phyloP scores from a whole-genome alignment of 2,888 invertebrate species.

The Gandaritis pyraliata region DNA sequence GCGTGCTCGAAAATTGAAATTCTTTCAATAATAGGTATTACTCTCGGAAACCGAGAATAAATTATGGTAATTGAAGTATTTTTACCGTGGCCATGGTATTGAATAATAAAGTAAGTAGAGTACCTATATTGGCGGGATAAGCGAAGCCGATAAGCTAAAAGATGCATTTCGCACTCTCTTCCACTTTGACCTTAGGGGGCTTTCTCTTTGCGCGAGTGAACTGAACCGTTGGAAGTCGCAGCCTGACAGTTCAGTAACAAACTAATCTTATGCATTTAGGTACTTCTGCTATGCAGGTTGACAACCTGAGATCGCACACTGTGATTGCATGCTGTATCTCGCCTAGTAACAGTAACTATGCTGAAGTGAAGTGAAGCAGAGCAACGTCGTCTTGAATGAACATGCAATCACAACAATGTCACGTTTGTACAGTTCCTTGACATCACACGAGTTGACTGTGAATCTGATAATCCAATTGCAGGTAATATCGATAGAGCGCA shows the following conservation, averaged over 20 bases:
- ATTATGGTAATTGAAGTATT: slow-evolving; percentile 12
- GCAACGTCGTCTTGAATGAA: slow-evolving; percentile 8
- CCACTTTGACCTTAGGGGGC: slow-evolving; percentile 21
- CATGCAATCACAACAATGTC: slow-evolving; percentile 45
- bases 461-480: slow-evolving; percentile 47
- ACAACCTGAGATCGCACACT: slow-evolving; percentile 9
- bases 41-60: slow-evolving; percentile 16
- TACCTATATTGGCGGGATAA: not conserved
- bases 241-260: not conserved
- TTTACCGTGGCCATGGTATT: not conserved
- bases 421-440: slow-evolving; percentile 49
- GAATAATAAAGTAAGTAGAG: not conserved
- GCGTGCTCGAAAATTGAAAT: slow-evolving; percentile 10
- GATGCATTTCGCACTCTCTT: slow-evolving; percentile 16
- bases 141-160: slow-evolving; percentile 13
- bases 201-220: slow-evolving; percentile 29
- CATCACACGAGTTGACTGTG: slow-evolving; percentile 26
- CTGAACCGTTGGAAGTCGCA: slow-evolving; percentile 9
- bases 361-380: slow-evolving; percentile 22
- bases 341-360: slow-evolving; percentile 4
- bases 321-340: slow-evolving; percentile 12
- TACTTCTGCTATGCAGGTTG: slow-evolving; percentile 7
- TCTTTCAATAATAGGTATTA: slow-evolving; percentile 19
- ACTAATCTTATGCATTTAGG: not conserved
- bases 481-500: slow-evolving; percentile 37